These are phyloP conservation scores for Paragorgia papillata DNA, from an alignment of 92 coral and sea anemone species.

Conservation along the genomic window DNA sequence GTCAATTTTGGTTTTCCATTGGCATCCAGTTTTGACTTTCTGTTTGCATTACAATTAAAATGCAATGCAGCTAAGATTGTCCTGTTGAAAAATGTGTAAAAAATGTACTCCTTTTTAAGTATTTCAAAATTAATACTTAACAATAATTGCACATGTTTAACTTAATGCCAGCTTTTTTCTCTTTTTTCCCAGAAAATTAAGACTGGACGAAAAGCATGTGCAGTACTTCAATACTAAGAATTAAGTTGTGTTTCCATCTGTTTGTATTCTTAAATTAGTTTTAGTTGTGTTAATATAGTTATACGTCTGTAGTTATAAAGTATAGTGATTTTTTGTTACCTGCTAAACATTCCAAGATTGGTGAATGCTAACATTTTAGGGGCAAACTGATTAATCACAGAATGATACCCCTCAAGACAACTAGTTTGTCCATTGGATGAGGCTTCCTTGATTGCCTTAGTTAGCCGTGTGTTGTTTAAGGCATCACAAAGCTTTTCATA, in stretches of 20 bases:
- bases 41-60: conserved; percentile 5
- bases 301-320: too few relatives aligned
- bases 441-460: conserved; percentile 65
- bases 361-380: conserved; percentile 72
- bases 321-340: conserved; percentile 47
- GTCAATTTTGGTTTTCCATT: not conserved
- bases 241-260: too few relatives aligned
- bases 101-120: not conserved
- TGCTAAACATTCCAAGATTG: conserved; percentile 64
- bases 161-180: too few relatives aligned
- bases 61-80: too few relatives aligned
- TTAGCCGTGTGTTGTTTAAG: conserved; percentile 45
- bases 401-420: conserved; percentile 69
- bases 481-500: conserved; percentile 59
- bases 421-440: conserved; percentile 71
- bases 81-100: too few relatives aligned
- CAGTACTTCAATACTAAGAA: too few relatives aligned
- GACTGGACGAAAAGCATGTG: too few relatives aligned
- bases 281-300: too few relatives aligned
- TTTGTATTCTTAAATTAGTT: too few relatives aligned
- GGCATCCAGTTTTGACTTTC: not conserved
- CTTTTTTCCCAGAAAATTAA: too few relatives aligned
- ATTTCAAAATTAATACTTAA: not conserved
- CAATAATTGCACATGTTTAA: too few relatives aligned
- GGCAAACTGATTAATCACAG: conserved; percentile 70